Evolutionary conservation across 92 coral and sea anemone genomes (phyloP), one percentile per base, ranked within the genome.

Genomic region (Paramuricea clavata): DNA sequence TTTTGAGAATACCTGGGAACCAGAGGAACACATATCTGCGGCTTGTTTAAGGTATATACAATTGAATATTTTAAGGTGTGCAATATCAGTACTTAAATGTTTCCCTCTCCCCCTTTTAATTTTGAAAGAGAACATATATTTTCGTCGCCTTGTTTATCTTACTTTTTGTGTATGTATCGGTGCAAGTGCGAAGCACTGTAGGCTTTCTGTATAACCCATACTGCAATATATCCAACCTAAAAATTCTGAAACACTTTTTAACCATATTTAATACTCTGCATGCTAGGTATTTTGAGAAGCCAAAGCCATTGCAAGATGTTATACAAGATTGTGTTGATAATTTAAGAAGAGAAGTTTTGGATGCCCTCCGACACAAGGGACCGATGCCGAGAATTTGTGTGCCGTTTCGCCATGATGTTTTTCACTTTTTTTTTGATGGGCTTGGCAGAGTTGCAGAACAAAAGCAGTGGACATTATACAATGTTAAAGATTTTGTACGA

Each of bases 321-420:
- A 13, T n/a, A n/a, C n/a, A 82, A 35, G 77, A 41, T 64, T 42
- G 36, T 85, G 90, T 89, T 84, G 92, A 88, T 90, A 74, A 61
- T 25, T 28, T 88, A 26, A 71, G 92, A 69, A 68, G 30, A 15
- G 25, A 80, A 27, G 39, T 85, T 12, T 25, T 78, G 64, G 74
- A 81, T 49, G 13, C 87, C 26, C 72, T 88, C 60, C 74, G 49
- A 60, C 88, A 83, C 50, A 81, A 81, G 75, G 90, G 26, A 31
- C 74, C 92, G 70, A 69, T 72, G n/a, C n/a, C n/a, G 23, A 52
- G 23, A 52, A 52, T 52, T 16, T 52, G 61, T 22, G 23, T 2
- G 41, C 10, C 17, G 72, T 65, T 65, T 65, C 41, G 72, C 41
- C 72, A 65, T 65, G 72, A 65, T 28, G 72, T 65, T 13, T 65